Evolutionary conservation across 1,140 invertebrate genomes (phyloP), one percentile per base, ranked within the genome.

Genomic region (Drosophila virilis): DNA sequence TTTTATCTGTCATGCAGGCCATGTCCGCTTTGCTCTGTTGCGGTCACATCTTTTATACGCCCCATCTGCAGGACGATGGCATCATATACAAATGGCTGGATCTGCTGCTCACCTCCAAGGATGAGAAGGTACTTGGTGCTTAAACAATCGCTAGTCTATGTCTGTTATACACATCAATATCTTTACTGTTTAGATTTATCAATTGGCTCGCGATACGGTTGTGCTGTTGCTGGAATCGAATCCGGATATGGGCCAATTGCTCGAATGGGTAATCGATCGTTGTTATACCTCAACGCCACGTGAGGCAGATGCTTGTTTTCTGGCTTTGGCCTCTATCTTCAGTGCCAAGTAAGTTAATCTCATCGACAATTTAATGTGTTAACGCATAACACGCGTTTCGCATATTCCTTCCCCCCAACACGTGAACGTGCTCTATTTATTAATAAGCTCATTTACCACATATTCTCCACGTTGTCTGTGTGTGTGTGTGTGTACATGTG

Each of bases 231-330:
- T 99, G 50, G 98, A 99, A 93, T 98, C 97, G 77, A 99, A 99
- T 94, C 96, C 98, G 1, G 98, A 99, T 92, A 96, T 97, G 60
- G 97, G 98, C 0, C 95, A 97, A 3, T 93, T 99, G 12, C 93
- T 99, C 6, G 99, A 99, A 93, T 99, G 98, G 98, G 96, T 98
- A 0, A 98, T 99, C 17, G 97, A 99, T 93, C 95, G 98, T 54
- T 99, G 99, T 93, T 99, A 98, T 91, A 99, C 98, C 0, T 98
- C 97, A 4, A 92, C 95, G 6, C 95, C 96, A 8, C 94, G 96
- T 70, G 97, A 99, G 17, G 98, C 98, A 7, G 98, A 99, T 92
- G 97, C 97, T 1, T 99, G 98, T 91, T 99, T 99, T 91, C 94
- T 97, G 82, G 97, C 98, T 8, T 94, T 99, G 12, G 97, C 98